A percentile compares a stretch with the other conserved stretches of the same genome.
These are phyloP conservation scores for Origma solitaria DNA, from an alignment of 2,113 vertebrate genomes.

Conservation along the genomic window DNA sequence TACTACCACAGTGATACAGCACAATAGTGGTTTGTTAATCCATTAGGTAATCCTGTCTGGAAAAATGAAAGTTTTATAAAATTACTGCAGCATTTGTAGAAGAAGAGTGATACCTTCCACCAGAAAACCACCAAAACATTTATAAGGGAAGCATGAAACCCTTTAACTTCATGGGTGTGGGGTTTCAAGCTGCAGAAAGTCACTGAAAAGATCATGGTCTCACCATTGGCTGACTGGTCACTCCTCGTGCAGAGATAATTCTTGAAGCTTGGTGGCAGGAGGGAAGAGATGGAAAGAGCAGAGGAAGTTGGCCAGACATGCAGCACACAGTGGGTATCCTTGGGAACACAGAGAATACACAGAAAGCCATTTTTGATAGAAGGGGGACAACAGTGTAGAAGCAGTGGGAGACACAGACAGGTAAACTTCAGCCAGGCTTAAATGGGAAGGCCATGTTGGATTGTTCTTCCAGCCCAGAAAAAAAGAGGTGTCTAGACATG, in stretches of 20 bases:
- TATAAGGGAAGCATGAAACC: background rate
- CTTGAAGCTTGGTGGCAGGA: background rate
- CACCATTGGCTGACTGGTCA: background rate
- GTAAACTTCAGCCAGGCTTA: background rate
- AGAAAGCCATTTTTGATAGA: background rate
- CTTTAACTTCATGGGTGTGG: background rate
- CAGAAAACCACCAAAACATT: background rate
- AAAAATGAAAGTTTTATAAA: background rate
- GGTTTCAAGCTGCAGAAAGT: background rate
- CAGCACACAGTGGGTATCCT: background rate
- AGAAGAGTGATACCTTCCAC: background rate
- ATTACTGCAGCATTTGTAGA: background rate
- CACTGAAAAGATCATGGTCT: background rate
- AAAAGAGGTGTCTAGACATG: background rate
- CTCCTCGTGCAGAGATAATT: background rate
- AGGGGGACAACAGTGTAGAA: background rate
- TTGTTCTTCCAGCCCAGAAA: background rate
- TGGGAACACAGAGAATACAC: background rate
- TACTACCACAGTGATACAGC: background rate
- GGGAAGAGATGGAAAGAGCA: background rate
- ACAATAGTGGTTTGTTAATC: background rate
- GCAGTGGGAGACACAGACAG: background rate
- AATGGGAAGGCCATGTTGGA: background rate
- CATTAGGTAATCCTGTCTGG: background rate
- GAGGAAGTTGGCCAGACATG: background rate